Base-by-base conservation (phyloP, 2,888 invertebrate species). In the Phrixothrix hirtus region DNA sequence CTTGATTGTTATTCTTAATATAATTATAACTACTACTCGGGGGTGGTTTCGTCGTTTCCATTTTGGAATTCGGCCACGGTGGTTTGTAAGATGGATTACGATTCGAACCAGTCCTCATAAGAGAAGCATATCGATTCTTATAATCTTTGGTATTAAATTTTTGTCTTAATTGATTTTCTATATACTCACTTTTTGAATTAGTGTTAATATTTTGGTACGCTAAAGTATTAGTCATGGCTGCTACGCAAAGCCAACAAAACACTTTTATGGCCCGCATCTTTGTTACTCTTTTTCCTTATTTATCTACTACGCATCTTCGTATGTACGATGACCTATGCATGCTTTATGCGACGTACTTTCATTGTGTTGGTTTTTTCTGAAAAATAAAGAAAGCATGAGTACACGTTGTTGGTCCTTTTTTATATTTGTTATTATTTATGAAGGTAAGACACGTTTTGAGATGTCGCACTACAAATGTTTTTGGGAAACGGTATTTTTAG, bases 281-380 rank as follows among this genome's bases (percentile, higher is more conserved):
- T 38, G 12, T 32, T 27, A 13, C 13, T 11, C 26, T 15, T 37
- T 27, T 2, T 13, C 31, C 13, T 27, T 26, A 29, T 45, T 45
- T 49, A 55, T 45, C 49, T 55, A 45, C 39, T 45, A 45, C 49
- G 49, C 44, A 55, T 55, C 41, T 49, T 44, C 29, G 54, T 41
- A 29, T 30, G 25, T 17, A 36, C 43, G 43, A 37, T 50, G 38
- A 43, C 31, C 37, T 50, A 31, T 26, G 27, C 14, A 15, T 11
- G 38, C 10, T 14, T 6, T 45, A 27, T 16, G 12, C 30, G 17
- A n/a, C 17, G 37, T 10, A 15, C 27, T 34, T 39, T 47, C 47
- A 47, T 47, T 37, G 16, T 25, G 12, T n/a, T n/a, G n/a, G n/a
- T n/a, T n/a, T n/a, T n/a, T n/a, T n/a, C n/a, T n/a, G n/a, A n/a